Percentiles rank a stretch among this genome's conserved stretches.
Evolutionary conservation across 2,888 invertebrate genomes (phyloP).

Genomic region (Mesorhabditis spiculigera): DNA sequence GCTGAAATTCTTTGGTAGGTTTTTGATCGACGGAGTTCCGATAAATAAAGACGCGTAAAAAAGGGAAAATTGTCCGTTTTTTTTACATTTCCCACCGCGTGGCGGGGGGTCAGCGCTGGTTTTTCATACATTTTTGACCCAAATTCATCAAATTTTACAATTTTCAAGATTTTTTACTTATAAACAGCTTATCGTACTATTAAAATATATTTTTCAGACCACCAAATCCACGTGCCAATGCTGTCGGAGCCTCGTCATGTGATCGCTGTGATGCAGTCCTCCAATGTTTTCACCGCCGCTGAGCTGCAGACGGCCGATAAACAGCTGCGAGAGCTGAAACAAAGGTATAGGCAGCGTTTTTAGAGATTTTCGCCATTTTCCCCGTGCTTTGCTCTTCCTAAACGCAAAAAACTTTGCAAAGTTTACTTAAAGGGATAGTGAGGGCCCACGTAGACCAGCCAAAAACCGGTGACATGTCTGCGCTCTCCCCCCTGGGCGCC

Average conservation of each 20-base stretch:
- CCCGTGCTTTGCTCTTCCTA: no score
- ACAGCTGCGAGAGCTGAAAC: slow-evolving; percentile 30
- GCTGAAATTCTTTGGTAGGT: slow-evolving; percentile 78
- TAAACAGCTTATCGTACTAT: background rate
- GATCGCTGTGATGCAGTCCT: slow-evolving; percentile 29
- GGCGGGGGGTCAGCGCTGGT: background rate
- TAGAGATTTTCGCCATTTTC: background rate
- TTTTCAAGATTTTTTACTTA: background rate
- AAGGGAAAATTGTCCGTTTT: no score
- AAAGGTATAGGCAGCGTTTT: slow-evolving; percentile 37
- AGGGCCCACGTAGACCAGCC: background rate
- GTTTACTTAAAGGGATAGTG: no score
- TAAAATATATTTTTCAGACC: slow-evolving; percentile 52
- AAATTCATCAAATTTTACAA: background rate
- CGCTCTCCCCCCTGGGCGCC: background rate
- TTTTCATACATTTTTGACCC: background rate
- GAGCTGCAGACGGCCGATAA: slow-evolving; percentile 54
- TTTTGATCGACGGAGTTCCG: background rate
- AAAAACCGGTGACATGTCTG: slow-evolving; percentile 10
- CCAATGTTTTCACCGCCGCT: slow-evolving; percentile 56
- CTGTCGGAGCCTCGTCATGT: slow-evolving; percentile 60
- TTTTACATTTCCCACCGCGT: no score
- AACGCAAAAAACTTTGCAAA: no score
- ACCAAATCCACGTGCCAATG: slow-evolving; percentile 85
- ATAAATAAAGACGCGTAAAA: no score